Conservation (phyloP, 2,888 invertebrate species). For the Caenorhabditis sp. region DNA sequence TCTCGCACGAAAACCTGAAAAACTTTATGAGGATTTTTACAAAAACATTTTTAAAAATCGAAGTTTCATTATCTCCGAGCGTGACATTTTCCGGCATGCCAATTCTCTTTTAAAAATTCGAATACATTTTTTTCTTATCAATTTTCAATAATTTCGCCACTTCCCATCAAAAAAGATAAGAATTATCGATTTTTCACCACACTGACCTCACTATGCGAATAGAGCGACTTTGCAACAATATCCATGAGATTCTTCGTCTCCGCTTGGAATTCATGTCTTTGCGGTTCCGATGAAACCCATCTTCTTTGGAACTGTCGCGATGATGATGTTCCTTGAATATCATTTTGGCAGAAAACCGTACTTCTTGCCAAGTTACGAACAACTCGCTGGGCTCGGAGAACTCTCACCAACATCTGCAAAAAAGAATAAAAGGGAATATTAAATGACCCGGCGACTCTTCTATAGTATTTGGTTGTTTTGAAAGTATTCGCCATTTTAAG, state of each 20-base stretch:
- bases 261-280: slow-evolving; percentile 90
- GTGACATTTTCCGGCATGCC: too few species aligned
- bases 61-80: neutral
- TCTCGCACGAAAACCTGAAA: slow-evolving; percentile 89
- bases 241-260: slow-evolving; percentile 93
- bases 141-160: too few species aligned
- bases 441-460: too few species aligned
- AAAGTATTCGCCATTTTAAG: too few species aligned
- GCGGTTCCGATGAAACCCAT: slow-evolving; percentile 51
- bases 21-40: neutral
- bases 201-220: slow-evolving; percentile 91
- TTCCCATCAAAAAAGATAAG: too few species aligned
- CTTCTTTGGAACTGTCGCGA: slow-evolving; percentile 5
- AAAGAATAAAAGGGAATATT: too few species aligned
- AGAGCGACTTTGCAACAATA: slow-evolving; percentile 94
- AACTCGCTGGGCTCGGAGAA: too few species aligned
- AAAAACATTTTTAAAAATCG: neutral
- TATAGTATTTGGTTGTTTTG: too few species aligned
- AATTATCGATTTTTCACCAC: neutral
- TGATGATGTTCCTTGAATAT: too few species aligned
- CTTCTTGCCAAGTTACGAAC: neutral
- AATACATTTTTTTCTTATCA: too few species aligned
- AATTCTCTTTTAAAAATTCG: too few species aligned
- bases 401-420: too few species aligned
- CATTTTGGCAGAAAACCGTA: neutral